Percentiles rank a stretch among this genome's conserved stretches.
Conservation (phyloP, 1,140 invertebrate genomes). For the Aphaenogaster ashmeadi region DNA sequence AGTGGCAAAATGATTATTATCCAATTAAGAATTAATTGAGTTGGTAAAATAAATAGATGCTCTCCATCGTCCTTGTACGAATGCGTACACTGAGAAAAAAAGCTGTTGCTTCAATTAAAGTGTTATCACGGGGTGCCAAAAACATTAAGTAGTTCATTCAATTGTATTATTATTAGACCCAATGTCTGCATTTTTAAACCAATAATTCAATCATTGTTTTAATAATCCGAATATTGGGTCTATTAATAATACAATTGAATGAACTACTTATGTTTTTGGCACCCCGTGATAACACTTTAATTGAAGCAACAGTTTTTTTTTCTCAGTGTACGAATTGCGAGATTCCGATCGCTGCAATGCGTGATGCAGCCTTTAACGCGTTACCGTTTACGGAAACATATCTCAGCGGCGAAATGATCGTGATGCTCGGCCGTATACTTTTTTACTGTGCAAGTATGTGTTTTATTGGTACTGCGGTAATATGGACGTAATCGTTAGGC, state of each 20-base stretch:
- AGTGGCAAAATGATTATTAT: neutral
- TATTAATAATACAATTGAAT: too few species aligned
- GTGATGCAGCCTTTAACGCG: neutral
- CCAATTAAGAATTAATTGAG: neutral
- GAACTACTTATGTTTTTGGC: too few species aligned
- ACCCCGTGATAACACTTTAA: too few species aligned
- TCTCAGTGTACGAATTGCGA: neutral
- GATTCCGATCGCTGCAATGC: neutral
- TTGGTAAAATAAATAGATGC: neutral
- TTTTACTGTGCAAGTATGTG: conserved; percentile 28
- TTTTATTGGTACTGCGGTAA: conserved; percentile 35
- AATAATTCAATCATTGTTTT: too few species aligned
- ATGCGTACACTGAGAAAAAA: neutral
- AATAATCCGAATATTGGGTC: too few species aligned
- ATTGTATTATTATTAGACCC: too few species aligned
- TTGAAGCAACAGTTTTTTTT: too few species aligned
- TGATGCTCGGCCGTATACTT: conserved; percentile 27
- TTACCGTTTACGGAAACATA: conserved; percentile 27
- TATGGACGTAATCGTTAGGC: conserved; percentile 31
- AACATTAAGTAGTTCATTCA: too few species aligned
- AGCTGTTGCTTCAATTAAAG: too few species aligned
- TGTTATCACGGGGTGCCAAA: too few species aligned
- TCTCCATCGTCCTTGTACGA: too few species aligned
- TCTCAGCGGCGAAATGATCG: conserved; percentile 28
- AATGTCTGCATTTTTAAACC: too few species aligned